Percentiles rank a stretch among this genome's conserved stretches.
These are phyloP conservation scores for Falco concolor DNA, from an alignment of 2,797 vertebrate species.

Conservation along the genomic window DNA sequence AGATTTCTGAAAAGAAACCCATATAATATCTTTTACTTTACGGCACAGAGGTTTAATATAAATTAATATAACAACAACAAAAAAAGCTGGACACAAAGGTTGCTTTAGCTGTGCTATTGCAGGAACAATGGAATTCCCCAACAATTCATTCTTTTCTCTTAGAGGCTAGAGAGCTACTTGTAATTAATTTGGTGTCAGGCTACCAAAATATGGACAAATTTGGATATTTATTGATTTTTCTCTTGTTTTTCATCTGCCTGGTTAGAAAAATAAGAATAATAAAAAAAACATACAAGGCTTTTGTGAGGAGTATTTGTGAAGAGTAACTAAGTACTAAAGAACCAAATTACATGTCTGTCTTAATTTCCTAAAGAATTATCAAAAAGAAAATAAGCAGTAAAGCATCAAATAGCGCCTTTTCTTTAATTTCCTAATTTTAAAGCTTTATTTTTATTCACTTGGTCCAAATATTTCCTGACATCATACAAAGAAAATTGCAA, in stretches of 20 bases:
- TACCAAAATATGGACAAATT: not conserved
- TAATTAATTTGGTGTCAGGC: not conserved
- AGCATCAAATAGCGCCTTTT: not conserved
- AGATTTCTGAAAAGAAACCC: not conserved
- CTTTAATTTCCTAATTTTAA: not conserved
- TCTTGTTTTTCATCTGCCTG: not conserved
- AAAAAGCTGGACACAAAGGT: not conserved
- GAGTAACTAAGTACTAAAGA: not conserved
- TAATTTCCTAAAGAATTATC: not conserved
- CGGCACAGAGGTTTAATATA: not conserved
- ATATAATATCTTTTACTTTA: not conserved
- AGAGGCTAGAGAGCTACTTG: not conserved
- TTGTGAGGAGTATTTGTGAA: not conserved
- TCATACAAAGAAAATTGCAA: not conserved
- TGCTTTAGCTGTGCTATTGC: not conserved
- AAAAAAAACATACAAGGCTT: not conserved
- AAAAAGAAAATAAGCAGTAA: not conserved
- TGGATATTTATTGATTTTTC: not conserved
- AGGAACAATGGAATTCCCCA: not conserved
- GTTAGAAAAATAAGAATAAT: not conserved
- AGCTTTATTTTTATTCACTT: not conserved
- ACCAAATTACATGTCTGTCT: not conserved
- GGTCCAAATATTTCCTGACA: not conserved
- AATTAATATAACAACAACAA: not conserved
- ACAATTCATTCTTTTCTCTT: not conserved